Conservation (phyloP, 2,888 invertebrate species). For the Trilocha varians region DNA sequence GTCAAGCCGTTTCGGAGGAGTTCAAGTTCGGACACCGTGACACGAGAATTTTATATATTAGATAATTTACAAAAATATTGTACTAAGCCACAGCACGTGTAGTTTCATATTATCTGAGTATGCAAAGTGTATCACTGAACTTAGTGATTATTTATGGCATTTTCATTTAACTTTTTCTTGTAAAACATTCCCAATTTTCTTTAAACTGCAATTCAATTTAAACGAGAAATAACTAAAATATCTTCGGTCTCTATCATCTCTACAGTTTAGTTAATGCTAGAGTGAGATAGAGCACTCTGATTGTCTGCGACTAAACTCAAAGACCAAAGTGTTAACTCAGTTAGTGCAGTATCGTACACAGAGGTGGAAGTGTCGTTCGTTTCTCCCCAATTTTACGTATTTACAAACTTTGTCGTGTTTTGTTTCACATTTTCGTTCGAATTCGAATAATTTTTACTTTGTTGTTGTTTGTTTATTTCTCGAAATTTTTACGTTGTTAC, state of each 20-base stretch:
- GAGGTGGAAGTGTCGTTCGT: slow-evolving; percentile 26
- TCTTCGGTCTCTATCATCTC: slow-evolving; percentile 21
- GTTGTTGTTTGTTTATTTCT: too few relatives aligned
- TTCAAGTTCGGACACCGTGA: too few relatives aligned
- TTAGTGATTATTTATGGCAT: too few relatives aligned
- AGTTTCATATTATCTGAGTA: too few relatives aligned
- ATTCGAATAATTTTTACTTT: neutral
- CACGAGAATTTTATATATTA: too few relatives aligned
- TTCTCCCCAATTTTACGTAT: slow-evolving; percentile 40
- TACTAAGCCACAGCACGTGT: too few relatives aligned
- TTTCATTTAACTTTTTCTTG: too few relatives aligned
- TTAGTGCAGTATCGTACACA: slow-evolving; percentile 41
- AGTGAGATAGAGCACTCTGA: slow-evolving; percentile 43
- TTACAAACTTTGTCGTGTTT: slow-evolving; percentile 62
- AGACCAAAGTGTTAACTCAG: slow-evolving; percentile 17
- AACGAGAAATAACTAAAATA: neutral
- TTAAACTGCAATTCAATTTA: neutral
- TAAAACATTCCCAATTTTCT: too few relatives aligned
- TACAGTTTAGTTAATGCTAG: slow-evolving; percentile 16
- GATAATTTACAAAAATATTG: too few relatives aligned
- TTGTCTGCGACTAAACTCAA: slow-evolving; percentile 2
- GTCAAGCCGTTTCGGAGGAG: too few relatives aligned
- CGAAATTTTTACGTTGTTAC: slow-evolving; percentile 16
- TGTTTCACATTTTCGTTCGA: slow-evolving; percentile 31
- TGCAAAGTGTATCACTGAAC: too few relatives aligned